phyloP scores from a whole-genome alignment of 2,113 vertebrate species.

The Agapornis roseicollis region DNA sequence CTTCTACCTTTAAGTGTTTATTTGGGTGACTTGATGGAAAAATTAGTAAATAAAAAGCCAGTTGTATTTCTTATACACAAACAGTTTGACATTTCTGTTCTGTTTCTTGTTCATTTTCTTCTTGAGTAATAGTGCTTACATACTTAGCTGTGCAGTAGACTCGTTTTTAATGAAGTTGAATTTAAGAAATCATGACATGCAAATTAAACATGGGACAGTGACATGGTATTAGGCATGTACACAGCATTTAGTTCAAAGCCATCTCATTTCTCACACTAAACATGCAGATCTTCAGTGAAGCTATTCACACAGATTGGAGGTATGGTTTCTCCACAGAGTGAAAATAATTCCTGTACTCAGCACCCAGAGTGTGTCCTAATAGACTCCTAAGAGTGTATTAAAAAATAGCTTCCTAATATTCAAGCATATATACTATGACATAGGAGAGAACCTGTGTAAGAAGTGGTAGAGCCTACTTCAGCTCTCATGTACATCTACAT shows the following conservation, averaged over 20 bases:
- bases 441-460: not conserved
- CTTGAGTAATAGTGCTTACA: not conserved
- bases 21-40: not conserved
- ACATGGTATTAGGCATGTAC: not conserved
- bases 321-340: not conserved
- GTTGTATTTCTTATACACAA: not conserved
- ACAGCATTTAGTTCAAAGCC: not conserved
- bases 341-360: not conserved
- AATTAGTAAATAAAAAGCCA: not conserved
- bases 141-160: not conserved
- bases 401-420: not conserved
- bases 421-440: not conserved
- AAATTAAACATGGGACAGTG: not conserved
- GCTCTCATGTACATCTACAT: not conserved
- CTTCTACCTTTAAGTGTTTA: not conserved
- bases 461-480: not conserved
- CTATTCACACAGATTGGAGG: not conserved
- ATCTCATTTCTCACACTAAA: not conserved
- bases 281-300: not conserved
- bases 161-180: not conserved
- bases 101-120: not conserved
- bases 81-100: not conserved
- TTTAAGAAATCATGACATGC: not conserved
- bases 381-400: not conserved
- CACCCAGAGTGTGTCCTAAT: not conserved